Evolutionary conservation across 1,140 invertebrate genomes (phyloP).

Genomic region (Pinna nobilis): DNA sequence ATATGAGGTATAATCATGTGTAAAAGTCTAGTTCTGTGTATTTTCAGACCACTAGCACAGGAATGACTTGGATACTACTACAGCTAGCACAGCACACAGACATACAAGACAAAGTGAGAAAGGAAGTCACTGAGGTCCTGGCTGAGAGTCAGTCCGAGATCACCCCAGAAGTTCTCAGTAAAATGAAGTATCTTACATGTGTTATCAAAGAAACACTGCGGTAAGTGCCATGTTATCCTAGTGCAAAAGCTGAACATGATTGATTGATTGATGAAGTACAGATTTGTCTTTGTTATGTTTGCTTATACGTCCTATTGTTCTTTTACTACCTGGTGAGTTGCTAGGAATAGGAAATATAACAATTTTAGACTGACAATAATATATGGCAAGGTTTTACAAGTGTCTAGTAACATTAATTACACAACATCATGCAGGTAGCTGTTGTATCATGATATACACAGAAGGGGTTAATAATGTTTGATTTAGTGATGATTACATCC

Average conservation of each 20-base stretch:
- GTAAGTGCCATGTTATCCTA: slow-evolving; percentile 15
- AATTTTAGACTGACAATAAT: too few species aligned
- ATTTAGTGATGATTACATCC: too few species aligned
- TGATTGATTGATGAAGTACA: too few species aligned
- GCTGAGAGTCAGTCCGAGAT: slow-evolving; percentile 9
- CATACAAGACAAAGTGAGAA: slow-evolving; percentile 53
- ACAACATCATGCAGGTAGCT: too few species aligned
- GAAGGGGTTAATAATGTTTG: neutral
- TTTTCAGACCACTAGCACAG: slow-evolving; percentile 53
- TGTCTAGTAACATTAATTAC: too few species aligned
- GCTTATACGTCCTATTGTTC: too few species aligned
- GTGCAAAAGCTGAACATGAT: too few species aligned
- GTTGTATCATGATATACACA: neutral
- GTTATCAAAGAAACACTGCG: slow-evolving; percentile 64
- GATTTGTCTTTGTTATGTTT: too few species aligned
- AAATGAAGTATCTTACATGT: slow-evolving; percentile 53
- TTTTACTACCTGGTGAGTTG: too few species aligned
- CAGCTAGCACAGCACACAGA: slow-evolving; percentile 53
- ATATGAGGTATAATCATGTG: neutral
- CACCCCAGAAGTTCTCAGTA: slow-evolving; percentile 41
- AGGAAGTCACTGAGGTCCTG: slow-evolving; percentile 48
- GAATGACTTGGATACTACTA: slow-evolving; percentile 56
- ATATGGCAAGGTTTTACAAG: too few species aligned
- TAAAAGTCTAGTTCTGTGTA: neutral
- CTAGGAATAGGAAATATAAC: too few species aligned